These are phyloP conservation scores for Vesta saturnalis DNA, from an alignment of 2,888 invertebrate genomes.

Conservation along the genomic window DNA sequence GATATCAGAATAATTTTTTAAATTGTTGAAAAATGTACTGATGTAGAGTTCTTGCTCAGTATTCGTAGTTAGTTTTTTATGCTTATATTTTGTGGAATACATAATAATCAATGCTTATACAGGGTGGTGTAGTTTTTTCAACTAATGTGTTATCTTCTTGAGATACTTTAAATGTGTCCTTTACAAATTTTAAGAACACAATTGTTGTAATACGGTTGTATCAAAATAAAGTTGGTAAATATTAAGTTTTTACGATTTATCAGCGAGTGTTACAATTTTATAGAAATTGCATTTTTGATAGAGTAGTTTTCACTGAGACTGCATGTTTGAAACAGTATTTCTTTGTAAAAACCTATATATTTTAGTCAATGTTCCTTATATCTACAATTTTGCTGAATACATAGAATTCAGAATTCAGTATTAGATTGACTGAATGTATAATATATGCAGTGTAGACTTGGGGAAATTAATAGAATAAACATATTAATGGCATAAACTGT, in stretches of 20 bases:
- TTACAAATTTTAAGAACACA: not conserved
- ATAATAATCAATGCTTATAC: constrained; percentile 43
- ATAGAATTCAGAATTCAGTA: not conserved
- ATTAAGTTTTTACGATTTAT: not conserved
- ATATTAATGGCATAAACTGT: not conserved
- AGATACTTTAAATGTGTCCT: constrained; percentile 19
- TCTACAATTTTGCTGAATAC: not conserved
- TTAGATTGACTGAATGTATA: not conserved
- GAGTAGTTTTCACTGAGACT: not conserved
- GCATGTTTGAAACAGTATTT: not conserved
- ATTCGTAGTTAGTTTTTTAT: constrained; percentile 25
- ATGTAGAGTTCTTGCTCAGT: constrained; percentile 27
- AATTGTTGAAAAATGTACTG: constrained; percentile 9
- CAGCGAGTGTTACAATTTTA: not conserved
- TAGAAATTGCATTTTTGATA: not conserved
- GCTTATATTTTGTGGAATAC: constrained; percentile 24
- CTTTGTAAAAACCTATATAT: not conserved
- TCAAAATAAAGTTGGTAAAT: not conserved
- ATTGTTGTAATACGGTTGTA: not conserved
- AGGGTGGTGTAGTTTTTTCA: constrained; percentile 47
- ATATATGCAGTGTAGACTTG: not conserved
- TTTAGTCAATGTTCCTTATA: not conserved
- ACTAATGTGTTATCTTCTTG: not conserved
- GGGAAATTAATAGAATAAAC: not conserved
- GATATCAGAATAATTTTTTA: constrained; percentile 9